A percentile compares a stretch with the other conserved stretches of the same genome.
Conservation (phyloP, 2,797 vertebrate species). For the Neosalanx taihuensis region DNA sequence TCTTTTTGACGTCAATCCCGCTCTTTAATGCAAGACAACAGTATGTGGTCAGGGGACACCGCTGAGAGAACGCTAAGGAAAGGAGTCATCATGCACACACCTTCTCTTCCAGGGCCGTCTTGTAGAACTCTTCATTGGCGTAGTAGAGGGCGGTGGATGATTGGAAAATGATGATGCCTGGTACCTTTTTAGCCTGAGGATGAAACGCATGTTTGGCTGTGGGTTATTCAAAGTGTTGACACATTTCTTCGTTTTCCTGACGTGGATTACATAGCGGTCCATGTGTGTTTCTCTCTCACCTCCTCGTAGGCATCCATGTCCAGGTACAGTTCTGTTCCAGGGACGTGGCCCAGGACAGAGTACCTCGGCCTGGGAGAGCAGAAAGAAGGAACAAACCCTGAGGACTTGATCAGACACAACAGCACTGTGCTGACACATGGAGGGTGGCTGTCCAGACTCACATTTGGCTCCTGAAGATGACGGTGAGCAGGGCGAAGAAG, state of each 20-base stretch:
- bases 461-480: slow-evolving; percentile 89
- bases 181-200: slow-evolving; percentile 70
- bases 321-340: slow-evolving; percentile 70
- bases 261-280: neutral
- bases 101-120: slow-evolving; percentile 82
- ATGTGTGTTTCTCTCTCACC: slow-evolving; percentile 49
- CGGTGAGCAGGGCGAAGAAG: slow-evolving; percentile 81
- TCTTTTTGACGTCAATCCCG: slow-evolving; percentile 76
- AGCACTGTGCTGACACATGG: neutral
- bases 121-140: slow-evolving; percentile 86
- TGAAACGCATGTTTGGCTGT: slow-evolving; percentile 12
- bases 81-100: slow-evolving; percentile 38
- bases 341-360: slow-evolving; percentile 67
- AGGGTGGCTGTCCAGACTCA: slow-evolving; percentile 56
- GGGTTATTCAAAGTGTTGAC: too few relatives aligned
- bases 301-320: slow-evolving; percentile 67
- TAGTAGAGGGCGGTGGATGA: slow-evolving; percentile 87
- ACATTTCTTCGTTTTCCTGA: too few relatives aligned
- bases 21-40: slow-evolving; percentile 64
- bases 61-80: neutral
- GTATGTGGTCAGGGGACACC: neutral
- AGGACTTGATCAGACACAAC: neutral
- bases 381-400: neutral
- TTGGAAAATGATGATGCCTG: slow-evolving; percentile 87
- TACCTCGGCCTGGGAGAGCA: slow-evolving; percentile 62